Base-by-base conservation (phyloP, 2,888 invertebrate genomes). In the Brachynemurus nebulosus region DNA sequence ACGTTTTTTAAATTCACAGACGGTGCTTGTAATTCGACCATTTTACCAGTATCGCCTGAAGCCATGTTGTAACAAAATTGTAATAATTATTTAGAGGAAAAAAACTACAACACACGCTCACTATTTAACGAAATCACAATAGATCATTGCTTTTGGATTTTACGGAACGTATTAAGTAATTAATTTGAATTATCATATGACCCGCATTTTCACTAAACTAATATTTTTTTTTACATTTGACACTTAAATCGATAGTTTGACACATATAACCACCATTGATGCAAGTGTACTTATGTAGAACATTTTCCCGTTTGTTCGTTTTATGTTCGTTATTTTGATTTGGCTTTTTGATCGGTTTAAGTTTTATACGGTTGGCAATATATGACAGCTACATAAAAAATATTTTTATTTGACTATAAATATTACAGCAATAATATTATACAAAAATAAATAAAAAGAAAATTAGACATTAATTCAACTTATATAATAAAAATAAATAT, bases 31-130 rank as follows among this genome's bases (percentile, higher is more conserved):
- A 72, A 67, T 73, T 85, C 84, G 62, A 86, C 84, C 64, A 77
- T 77, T 70, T 84, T 83, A 63, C 78, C 71, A 61, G 69, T 78
- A 69, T 84, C 84, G 63, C 83, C 83, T 67, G 85, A 83, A 75
- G 85, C 86, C 86, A 86, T 86, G 69, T 72, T 70, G 42, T 16
- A 34, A 16, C 16, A 16, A 42, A 40, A 12, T 40, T n/a, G n/a
- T n/a, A n/a, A n/a, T 40, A 27, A 40, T 25, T 16, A 27, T 40
- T 40, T 40, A 23, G n/a, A 40, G n/a, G n/a, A n/a, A n/a, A n/a
- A n/a, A n/a, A n/a, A n/a, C 25, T 20, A 40, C 34, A 42, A 20
- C 35, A 34, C 17, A 41, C 42, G 18, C 42, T 14, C 42, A 17
- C 42, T 42, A 42, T 17, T 20, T 23, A 16, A 25, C 35, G 16